Conservation (phyloP, 2,113 vertebrate species). For the Scartelaos histophorus region DNA sequence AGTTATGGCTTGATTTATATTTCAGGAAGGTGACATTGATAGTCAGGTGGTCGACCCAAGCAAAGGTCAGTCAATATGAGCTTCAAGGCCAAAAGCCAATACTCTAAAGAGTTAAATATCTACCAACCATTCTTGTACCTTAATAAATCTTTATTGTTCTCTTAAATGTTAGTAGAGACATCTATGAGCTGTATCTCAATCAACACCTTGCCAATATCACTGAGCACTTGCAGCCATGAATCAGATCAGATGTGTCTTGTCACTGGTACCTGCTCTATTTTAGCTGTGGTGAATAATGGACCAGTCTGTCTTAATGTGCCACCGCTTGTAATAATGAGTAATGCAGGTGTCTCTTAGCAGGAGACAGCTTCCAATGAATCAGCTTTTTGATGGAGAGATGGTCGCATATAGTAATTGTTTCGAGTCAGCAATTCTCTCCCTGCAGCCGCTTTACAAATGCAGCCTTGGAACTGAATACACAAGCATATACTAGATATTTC, state of each 20-base stretch:
- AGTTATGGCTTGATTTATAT: background rate
- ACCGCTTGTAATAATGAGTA: conserved; percentile 35
- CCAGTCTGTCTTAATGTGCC: conserved; percentile 34
- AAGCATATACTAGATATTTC: background rate
- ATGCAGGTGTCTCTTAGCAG: conserved; percentile 20
- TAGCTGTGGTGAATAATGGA: conserved; percentile 35
- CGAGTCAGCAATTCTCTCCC: conserved; percentile 31
- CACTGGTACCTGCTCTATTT: conserved; percentile 1
- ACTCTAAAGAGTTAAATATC: too few relatives aligned
- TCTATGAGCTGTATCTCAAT: conserved; percentile 42
- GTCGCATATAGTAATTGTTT: conserved; percentile 32
- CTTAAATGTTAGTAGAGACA: conserved; percentile 1
- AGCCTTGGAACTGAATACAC: background rate
- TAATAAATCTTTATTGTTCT: background rate
- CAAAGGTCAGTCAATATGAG: too few relatives aligned
- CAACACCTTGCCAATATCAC: conserved; percentile 36
- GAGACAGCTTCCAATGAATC: conserved; percentile 29
- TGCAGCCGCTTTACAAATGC: background rate
- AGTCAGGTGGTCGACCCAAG: too few relatives aligned
- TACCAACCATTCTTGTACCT: too few relatives aligned
- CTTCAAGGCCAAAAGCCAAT: too few relatives aligned
- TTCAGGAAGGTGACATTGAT: too few relatives aligned
- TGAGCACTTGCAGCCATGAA: conserved; percentile 30
- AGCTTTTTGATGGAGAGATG: conserved; percentile 25
- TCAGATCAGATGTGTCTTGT: conserved; percentile 24